phyloP scores from a whole-genome alignment of 2,888 invertebrate genomes.

The Ectropis crepuscularia region DNA sequence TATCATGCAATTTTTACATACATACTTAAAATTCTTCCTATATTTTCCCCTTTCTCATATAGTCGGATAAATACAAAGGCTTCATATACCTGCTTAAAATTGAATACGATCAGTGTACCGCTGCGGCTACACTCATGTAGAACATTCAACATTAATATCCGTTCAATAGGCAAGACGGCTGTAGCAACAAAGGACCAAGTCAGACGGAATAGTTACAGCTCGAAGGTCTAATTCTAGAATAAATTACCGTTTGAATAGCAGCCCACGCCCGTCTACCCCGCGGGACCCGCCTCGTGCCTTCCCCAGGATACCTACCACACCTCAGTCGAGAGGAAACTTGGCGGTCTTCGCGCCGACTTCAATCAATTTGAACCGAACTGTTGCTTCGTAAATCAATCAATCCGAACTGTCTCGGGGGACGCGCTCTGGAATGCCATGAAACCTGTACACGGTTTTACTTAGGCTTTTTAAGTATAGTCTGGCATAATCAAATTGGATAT shows the following conservation, averaged over 20 bases:
- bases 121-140: not conserved
- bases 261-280: slow-evolving; percentile 35
- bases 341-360: slow-evolving; percentile 20
- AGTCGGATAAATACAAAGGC: too few species aligned
- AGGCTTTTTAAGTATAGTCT: not conserved
- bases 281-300: slow-evolving; percentile 7
- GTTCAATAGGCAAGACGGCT: slow-evolving; percentile 41
- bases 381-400: slow-evolving; percentile 19
- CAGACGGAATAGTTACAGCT: slow-evolving; percentile 41
- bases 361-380: slow-evolving; percentile 19
- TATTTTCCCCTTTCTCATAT: too few species aligned
- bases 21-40: too few species aligned
- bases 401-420: slow-evolving; percentile 6
- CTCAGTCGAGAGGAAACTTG: slow-evolving; percentile 23
- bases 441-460: not conserved
- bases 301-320: slow-evolving; percentile 18
- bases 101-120: too few species aligned
- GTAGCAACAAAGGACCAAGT: slow-evolving; percentile 48
- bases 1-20: too few species aligned
- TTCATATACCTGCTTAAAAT: too few species aligned
- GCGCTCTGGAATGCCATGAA: not conserved
- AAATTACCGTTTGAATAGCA: slow-evolving; percentile 43
- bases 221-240: slow-evolving; percentile 41
- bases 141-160: slow-evolving; percentile 23
- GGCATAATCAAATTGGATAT: too few species aligned